These are phyloP conservation scores for Herminia tarsipennalis DNA, from an alignment of 2,888 invertebrate genomes.

Conservation along the genomic window DNA sequence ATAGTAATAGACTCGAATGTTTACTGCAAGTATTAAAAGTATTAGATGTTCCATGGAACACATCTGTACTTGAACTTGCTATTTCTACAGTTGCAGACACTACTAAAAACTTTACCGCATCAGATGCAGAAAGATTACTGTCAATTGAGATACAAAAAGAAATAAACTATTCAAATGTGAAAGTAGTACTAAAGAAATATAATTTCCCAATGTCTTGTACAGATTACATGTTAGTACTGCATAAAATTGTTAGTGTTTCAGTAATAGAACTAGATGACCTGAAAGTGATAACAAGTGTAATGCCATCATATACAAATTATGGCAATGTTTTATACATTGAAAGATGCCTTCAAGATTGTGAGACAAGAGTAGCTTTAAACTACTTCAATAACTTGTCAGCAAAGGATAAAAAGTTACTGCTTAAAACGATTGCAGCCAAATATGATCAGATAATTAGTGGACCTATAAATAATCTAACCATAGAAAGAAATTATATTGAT, in stretches of 20 bases:
- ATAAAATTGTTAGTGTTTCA: slow-evolving; percentile 66
- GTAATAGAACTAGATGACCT: slow-evolving; percentile 69
- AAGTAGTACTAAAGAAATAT: slow-evolving; percentile 78
- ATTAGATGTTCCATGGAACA: slow-evolving; percentile 77
- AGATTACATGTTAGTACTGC: slow-evolving; percentile 71
- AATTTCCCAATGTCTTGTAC: slow-evolving; percentile 73
- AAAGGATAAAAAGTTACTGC: slow-evolving; percentile 60
- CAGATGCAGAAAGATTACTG: slow-evolving; percentile 64
- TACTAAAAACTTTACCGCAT: slow-evolving; percentile 69
- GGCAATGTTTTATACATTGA: slow-evolving; percentile 69
- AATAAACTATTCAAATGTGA: slow-evolving; percentile 74
- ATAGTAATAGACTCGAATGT: slow-evolving; percentile 69
- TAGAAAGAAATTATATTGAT: slow-evolving; percentile 78
- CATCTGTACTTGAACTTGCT: slow-evolving; percentile 64
- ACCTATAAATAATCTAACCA: slow-evolving; percentile 43
- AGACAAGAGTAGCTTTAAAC: slow-evolving; percentile 67
- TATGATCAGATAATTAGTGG: slow-evolving; percentile 73
- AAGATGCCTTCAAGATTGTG: slow-evolving; percentile 71
- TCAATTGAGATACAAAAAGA: slow-evolving; percentile 75
- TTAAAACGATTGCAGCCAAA: slow-evolving; percentile 67
- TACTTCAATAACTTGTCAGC: slow-evolving; percentile 62
- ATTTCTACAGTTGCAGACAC: slow-evolving; percentile 63
- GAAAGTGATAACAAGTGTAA: slow-evolving; percentile 63
- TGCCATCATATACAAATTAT: slow-evolving; percentile 62
- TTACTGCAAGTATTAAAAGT: slow-evolving; percentile 75